Base-by-base conservation (phyloP, 2,797 vertebrate species). In the Oryzias sinensis region DNA sequence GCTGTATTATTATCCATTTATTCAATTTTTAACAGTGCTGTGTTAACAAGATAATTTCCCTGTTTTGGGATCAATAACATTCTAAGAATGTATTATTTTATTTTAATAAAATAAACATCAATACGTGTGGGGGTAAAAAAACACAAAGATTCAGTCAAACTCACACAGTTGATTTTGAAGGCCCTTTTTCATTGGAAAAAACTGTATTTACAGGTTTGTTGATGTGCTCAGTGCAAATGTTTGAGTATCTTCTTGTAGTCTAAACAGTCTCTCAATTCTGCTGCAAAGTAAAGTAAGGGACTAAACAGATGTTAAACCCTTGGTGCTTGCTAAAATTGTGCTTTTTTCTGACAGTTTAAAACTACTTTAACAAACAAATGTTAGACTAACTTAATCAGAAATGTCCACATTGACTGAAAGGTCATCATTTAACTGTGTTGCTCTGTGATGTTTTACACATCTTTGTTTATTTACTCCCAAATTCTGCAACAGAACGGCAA, bases 241-340 rank as follows among this genome's bases (percentile, higher is more conserved):
- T 55, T 27, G 8, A 16, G 8, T 47, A 45, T 43, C 13, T 43
- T 44, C 15, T 45, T 53, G 8, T 42, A 8, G 44, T 62, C 37
- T 43, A 59, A 57, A 59, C 44, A 57, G 48, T 17, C n/a, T 56
- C 66, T 55, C 33, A 60, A 48, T 27, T 17, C 40, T 62, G 17
- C 56, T 62, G 49, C 62, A 47, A 22, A 47, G 80, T 43, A 78
- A 74, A 70, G 58, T 45, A 49, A 75, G 65, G 62, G 74, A 61
- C 65, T 65, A 75, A 65, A 68, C 50, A 64, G 72, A 59, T 54
- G 70, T 77, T 51, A 64, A 67, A 54, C 54, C 59, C 20, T 22
- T 22, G 20, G 20, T 22, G 20, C 20, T 22, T 22, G 20, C 20
- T 22, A 22, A 22, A 22, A 22, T 22, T 22, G 2, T 22, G 20